Base-by-base conservation (phyloP, 2,888 invertebrate species). In the Augiades crinisus region DNA sequence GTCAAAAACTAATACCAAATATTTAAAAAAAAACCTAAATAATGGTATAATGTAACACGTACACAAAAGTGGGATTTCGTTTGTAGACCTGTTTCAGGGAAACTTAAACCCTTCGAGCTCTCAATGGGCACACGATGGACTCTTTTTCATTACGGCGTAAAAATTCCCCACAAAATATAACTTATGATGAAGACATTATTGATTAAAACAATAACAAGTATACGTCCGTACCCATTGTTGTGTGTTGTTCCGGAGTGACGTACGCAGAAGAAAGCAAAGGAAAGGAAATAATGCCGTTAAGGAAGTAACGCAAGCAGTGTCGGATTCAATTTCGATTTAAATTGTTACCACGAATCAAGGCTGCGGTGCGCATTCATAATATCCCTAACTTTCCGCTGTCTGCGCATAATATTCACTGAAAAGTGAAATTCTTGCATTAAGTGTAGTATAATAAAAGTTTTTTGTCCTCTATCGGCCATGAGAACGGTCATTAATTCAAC, bases 401-500 rank as follows among this genome's bases (percentile, higher is more conserved):
- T 34, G 16, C 2, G 5, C 33, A 24, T 37, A 17, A 14, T 10
- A 24, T 3, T 5, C 5, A 10, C 17, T 5, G 14, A 45, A 22
- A 45, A 24, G 31, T 34, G 17, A 21, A 45, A 13, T 16, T 27
- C 10, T 7, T 7, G 13, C 19, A 41, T 24, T 41, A 24, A 27
- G 4, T 10, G 27, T 12, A 30, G 5, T 21, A 50, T 21, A 27
- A 34, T 13, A 49, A 43, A 43, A 36, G 36, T 36, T 14, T n/a
- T 50, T 37, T 43, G 34, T 34, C 3, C 8, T 41, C 34, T 45
- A 45, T 27, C 7, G 12, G 17, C 17, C 12, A 6, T 41, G 13
- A 50, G 27, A 55, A 43, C 58, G 57, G 44, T 51, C 43, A 58
- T 64, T 64, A 60, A 55, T 54, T 54, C 61, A 52, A 49, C 56